Evolutionary conservation across 2,888 invertebrate species (phyloP), one percentile per base, ranked within the genome.

Genomic region (Epistrophe grossulariae): DNA sequence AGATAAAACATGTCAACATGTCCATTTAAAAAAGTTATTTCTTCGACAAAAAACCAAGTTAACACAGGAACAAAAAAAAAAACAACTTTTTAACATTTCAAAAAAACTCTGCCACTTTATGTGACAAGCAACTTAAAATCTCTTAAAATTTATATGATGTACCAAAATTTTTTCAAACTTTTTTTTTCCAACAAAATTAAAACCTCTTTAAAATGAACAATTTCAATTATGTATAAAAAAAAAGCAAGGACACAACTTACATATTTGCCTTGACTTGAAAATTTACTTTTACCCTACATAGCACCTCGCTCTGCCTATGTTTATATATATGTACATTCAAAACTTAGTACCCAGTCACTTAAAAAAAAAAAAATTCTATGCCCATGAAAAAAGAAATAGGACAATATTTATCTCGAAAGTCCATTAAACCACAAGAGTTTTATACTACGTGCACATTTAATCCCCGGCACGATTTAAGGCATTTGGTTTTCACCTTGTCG

Each of bases 371-470:
- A 35, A 24, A 52, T 15, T n/a, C 38, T 38, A 24, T 52, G 38
- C 15, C 38, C 38, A 35, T 40, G 19, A 24, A 52, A 70, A 50
- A 48, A 48, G 19, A 52, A 52, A 70, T 70, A 70, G 55, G 50
- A 74, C 74, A 74, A 74, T 74, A 74, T 74, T 74, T 74, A 78
- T 43, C 60, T 43, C 52, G 40, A 70, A 70, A 70, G 70, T 70
- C 70, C 70, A 62, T 71, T 59, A 79, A 79, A 64, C 79, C 71
- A 62, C 79, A 79, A 79, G 48, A 19, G 66, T 40, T 24, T 66
- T 50, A 19, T 35, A 48, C 38, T 28, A 35, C 43, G 40, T 59
- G 24, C 70, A 78, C 68, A 68, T 64, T 64, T 79, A 79, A 79
- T 71, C 79, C 64, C 40, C 31, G 55, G 62, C 72, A 73, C 55